Conservation (phyloP, 2,888 invertebrate genomes). For the Noctuana brunneofusca region DNA sequence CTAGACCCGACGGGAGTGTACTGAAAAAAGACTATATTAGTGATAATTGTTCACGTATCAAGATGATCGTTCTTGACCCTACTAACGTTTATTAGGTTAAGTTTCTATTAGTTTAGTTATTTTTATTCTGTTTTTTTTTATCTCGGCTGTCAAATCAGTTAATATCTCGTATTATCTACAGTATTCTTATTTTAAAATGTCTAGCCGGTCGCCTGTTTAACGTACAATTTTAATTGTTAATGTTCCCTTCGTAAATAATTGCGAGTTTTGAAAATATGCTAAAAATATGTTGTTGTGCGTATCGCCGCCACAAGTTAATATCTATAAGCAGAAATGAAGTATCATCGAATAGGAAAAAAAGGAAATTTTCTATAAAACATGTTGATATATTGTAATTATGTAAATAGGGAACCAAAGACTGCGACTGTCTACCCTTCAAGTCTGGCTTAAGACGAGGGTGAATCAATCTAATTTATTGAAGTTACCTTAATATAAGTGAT, state of each 20-base stretch:
- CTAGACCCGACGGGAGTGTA: constrained; percentile 77
- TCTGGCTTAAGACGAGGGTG: constrained; percentile 58
- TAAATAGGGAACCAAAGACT: constrained; percentile 79
- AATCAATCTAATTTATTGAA: constrained; percentile 75
- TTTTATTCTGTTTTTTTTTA: constrained; percentile 41
- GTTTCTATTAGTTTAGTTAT: constrained; percentile 38
- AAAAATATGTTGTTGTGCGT: constrained; percentile 47
- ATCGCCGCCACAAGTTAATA: constrained; percentile 65
- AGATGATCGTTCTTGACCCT: constrained; percentile 50
- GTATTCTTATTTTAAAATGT: constrained; percentile 32
- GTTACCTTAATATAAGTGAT: constrained; percentile 77
- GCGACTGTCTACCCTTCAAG: constrained; percentile 60
- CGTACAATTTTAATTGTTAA: constrained; percentile 24
- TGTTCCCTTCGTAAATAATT: constrained; percentile 28
- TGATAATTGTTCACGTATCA: constrained; percentile 42
- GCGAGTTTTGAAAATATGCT: constrained; percentile 41
- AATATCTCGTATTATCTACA: constrained; percentile 28
- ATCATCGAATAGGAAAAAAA: constrained; percentile 71
- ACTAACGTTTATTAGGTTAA: constrained; percentile 51
- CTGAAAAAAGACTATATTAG: constrained; percentile 50
- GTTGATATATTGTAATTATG: constrained; percentile 53
- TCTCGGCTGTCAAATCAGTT: constrained; percentile 24
- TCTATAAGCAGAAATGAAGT: constrained; percentile 69
- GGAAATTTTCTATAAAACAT: constrained; percentile 51
- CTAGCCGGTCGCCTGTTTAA: constrained; percentile 16